Base-by-base conservation (phyloP, 2,797 vertebrate genomes). In the Gallinago nigripennis region DNA sequence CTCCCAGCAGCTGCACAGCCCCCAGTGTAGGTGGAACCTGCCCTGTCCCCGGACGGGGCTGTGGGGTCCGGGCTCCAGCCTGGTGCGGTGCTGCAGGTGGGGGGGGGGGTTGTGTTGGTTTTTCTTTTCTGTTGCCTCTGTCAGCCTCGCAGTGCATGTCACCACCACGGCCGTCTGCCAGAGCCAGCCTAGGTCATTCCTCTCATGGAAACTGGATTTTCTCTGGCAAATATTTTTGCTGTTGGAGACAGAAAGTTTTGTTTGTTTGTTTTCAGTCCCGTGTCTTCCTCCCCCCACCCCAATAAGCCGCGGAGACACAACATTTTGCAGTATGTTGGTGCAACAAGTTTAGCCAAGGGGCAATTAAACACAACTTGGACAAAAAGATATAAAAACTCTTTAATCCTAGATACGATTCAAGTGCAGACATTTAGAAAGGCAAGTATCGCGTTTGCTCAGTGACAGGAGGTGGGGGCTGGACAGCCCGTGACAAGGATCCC, bases 381-480 rank as follows among this genome's bases (percentile, higher is more conserved):
- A 56, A 51, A 87, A 77, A 7, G 12, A 33, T 0, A 2, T 16
- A 9, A 48, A 30, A 58, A 30, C 45, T 39, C 10, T 39, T 78
- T 43, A 43, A 71, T 64, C 33, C 25, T 50, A 24, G 50, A 2
- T 12, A 3, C 28, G 37, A 4, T 28, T 60, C 8, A 43, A 50
- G 27, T 19, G 17, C 1, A n/a, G 71, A 30, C 3, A 8, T 57
- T 66, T 50, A 56, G 46, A 72, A 85, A 50, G 16, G 5, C 8
- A n/a, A 45, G 13, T n/a, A 25, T 28, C 2, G 0, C 7, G 4
- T 70, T 51, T 11, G 37, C 10, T 77, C 0, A 0, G 37, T 43
- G 46, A 66, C 16, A 53, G 20, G 58, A 45, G 5, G 45, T 39
- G 6, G 33, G 28, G 46, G 3, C 19, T 81, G 39, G 20, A 15